Evolutionary conservation across 2,888 invertebrate species (phyloP).

Genomic region (Chymomyza procnemis): DNA sequence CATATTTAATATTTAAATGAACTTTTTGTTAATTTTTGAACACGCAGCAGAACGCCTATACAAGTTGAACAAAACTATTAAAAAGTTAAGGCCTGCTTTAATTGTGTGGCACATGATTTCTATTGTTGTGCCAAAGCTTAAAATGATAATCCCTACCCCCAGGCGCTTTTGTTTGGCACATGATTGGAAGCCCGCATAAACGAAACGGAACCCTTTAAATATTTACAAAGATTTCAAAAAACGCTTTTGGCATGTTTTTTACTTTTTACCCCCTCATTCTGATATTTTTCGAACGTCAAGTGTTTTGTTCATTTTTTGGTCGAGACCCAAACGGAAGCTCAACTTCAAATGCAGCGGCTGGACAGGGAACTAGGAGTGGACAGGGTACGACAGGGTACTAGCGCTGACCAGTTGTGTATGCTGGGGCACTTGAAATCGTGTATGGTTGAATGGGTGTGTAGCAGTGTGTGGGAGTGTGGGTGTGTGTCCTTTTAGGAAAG

Average conservation of each 20-base stretch:
- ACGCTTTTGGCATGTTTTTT: slow-evolving; percentile 68
- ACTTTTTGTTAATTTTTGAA: slow-evolving; percentile 69
- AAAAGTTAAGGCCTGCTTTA: slow-evolving; percentile 53
- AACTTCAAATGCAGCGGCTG: slow-evolving; percentile 57
- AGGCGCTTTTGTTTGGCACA: slow-evolving; percentile 55
- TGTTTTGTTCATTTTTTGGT: slow-evolving; percentile 67
- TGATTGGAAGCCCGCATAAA: slow-evolving; percentile 72
- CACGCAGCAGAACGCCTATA: slow-evolving; percentile 65
- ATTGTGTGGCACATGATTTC: background rate
- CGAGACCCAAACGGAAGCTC: slow-evolving; percentile 43
- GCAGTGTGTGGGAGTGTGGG: slow-evolving; percentile 43
- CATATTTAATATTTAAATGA: slow-evolving; percentile 21
- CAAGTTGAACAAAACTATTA: slow-evolving; percentile 63
- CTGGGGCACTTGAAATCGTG: background rate
- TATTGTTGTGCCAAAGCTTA: background rate
- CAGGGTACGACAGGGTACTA: slow-evolving; percentile 3
- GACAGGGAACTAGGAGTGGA: slow-evolving; percentile 3
- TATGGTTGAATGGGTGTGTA: slow-evolving; percentile 36
- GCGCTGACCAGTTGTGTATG: background rate
- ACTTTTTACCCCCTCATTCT: background rate
- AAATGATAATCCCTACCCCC: slow-evolving; percentile 5
- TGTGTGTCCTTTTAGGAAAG: slow-evolving; percentile 71
- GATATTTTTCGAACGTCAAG: slow-evolving; percentile 19
- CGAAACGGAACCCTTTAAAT: slow-evolving; percentile 70
- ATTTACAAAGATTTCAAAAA: slow-evolving; percentile 73